These are phyloP conservation scores for Poecilia wingei DNA, from an alignment of 2,797 vertebrate genomes.

Conservation along the genomic window DNA sequence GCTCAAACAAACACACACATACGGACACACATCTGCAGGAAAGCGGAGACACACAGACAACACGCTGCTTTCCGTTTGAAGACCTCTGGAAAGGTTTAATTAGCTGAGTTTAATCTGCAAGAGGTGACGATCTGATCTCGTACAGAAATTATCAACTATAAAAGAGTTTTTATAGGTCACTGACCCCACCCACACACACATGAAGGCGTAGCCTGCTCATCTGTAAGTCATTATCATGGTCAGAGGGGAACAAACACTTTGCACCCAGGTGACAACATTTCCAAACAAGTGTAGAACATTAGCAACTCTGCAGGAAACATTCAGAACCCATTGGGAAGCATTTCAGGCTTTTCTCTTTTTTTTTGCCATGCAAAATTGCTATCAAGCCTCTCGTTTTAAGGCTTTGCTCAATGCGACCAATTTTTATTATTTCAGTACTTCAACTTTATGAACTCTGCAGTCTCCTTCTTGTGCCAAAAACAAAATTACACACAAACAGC, in stretches of 20 bases:
- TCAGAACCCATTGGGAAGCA: not conserved
- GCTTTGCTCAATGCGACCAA: not conserved
- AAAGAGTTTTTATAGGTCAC: slow-evolving; percentile 21
- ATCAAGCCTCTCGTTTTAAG: not conserved
- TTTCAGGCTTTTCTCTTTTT: not conserved
- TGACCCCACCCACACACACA: not conserved
- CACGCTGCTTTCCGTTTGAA: slow-evolving; percentile 27
- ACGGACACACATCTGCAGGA: slow-evolving; percentile 6
- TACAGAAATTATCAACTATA: slow-evolving; percentile 7
- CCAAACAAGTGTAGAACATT: slow-evolving; percentile 17
- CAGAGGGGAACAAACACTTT: slow-evolving; percentile 8
- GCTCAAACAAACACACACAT: slow-evolving; percentile 24
- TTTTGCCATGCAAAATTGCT: not conserved
- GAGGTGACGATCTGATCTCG: slow-evolving; percentile 21
- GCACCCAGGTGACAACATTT: slow-evolving; percentile 24
- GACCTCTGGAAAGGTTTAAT: slow-evolving; percentile 30
- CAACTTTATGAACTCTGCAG: not conserved
- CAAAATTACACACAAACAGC: not conserved
- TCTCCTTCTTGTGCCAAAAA: not conserved
- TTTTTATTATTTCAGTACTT: not conserved
- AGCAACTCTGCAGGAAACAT: slow-evolving; percentile 15
- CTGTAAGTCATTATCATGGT: slow-evolving; percentile 4
- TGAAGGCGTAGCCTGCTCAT: not conserved
- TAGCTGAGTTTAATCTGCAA: slow-evolving; percentile 13
- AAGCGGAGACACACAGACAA: not conserved